Evolutionary conservation across 2,113 vertebrate species (phyloP).

Genomic region (Mirza zaza): DNA sequence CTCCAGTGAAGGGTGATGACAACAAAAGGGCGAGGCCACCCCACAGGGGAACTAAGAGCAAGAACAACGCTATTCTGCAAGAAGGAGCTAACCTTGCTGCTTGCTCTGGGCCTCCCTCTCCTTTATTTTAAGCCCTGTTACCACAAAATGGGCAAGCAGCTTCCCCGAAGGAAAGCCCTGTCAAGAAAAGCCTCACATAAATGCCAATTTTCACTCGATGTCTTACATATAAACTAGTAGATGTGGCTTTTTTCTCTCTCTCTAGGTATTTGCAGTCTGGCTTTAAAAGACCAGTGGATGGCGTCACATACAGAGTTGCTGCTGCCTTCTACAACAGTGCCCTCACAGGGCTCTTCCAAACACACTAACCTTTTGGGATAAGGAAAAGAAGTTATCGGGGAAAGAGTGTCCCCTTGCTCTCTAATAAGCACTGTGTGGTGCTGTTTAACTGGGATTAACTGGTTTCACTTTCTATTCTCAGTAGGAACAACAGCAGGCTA

Average conservation of each 20-base stretch:
- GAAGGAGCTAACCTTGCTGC: not conserved
- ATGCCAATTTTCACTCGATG: not conserved
- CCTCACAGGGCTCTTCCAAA: not conserved
- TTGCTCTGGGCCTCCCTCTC: not conserved
- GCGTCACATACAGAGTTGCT: fast-evolving
- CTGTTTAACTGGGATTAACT: not conserved
- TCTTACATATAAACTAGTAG: not conserved
- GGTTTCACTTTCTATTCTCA: not conserved
- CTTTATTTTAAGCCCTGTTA: not conserved
- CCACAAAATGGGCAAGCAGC: not conserved
- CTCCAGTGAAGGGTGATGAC: not conserved
- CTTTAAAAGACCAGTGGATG: not conserved
- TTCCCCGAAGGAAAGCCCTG: not conserved
- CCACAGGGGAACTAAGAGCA: not conserved
- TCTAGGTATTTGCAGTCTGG: not conserved
- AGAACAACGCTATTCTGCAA: fast-evolving
- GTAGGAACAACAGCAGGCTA: not conserved
- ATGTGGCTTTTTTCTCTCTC: not conserved
- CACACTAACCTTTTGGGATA: not conserved
- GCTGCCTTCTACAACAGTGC: fast-evolving
- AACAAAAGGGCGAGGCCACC: fast-evolving
- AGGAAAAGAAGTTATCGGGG: not conserved
- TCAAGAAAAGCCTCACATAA: not conserved
- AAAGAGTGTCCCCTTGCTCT: not conserved
- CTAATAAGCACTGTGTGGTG: not conserved